These are phyloP conservation scores for Drosophila bocki DNA, from an alignment of 1,140 invertebrate genomes.

Conservation along the genomic window DNA sequence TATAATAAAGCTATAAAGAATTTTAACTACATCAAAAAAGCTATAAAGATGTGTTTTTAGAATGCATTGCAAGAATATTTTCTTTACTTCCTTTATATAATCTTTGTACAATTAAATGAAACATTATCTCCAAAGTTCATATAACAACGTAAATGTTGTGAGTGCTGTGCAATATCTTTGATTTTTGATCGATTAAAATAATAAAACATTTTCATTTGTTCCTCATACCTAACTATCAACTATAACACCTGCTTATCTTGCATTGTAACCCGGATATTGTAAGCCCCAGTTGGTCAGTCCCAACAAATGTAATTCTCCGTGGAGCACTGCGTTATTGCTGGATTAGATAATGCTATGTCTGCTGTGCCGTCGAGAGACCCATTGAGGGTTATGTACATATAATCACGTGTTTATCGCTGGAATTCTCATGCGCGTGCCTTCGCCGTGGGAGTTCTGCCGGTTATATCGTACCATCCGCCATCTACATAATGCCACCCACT, in stretches of 20 bases:
- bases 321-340: slow-evolving; percentile 21
- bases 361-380: slow-evolving; percentile 22
- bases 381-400: slow-evolving; percentile 62
- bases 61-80: not conserved
- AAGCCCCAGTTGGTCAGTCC: slow-evolving; percentile 22
- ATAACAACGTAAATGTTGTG: not conserved
- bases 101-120: not conserved
- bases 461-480: slow-evolving; percentile 28
- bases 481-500: slow-evolving; percentile 30
- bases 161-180: not conserved
- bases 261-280: slow-evolving; percentile 34
- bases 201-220: not conserved
- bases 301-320: slow-evolving; percentile 21
- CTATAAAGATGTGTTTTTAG: not conserved
- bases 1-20: not conserved
- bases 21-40: not conserved
- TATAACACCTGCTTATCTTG: slow-evolving; percentile 14
- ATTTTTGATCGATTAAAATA: not conserved
- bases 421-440: slow-evolving; percentile 72
- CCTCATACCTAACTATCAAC: not conserved
- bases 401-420: slow-evolving; percentile 80
- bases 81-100: not conserved
- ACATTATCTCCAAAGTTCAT: not conserved
- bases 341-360: slow-evolving; percentile 41
- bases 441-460: slow-evolving; percentile 48